A percentile compares a stretch with the other conserved stretches of the same genome.
phyloP scores from a whole-genome alignment of 2,797 vertebrate genomes.

The Eidolon dupreanum region DNA sequence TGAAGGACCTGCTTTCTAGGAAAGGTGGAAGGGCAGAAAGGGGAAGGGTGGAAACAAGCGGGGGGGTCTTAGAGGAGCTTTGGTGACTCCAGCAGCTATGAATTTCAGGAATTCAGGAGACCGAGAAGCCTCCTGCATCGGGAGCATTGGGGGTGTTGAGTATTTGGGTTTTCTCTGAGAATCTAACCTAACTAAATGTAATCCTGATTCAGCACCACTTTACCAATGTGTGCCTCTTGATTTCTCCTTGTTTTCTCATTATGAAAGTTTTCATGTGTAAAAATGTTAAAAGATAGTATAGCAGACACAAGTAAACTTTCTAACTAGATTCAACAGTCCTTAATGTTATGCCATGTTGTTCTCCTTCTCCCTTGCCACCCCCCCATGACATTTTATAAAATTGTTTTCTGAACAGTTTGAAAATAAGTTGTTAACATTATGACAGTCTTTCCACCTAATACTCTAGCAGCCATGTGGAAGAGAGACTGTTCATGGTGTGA shows the following conservation, averaged over 20 bases:
- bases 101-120: background rate
- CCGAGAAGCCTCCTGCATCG: fast-evolving
- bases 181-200: background rate
- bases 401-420: background rate
- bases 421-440: background rate
- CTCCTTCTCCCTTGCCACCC: background rate
- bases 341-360: background rate
- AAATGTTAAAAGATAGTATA: background rate
- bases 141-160: background rate
- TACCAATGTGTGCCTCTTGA: background rate
- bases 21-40: too few species aligned
- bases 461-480: background rate
- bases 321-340: background rate
- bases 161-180: background rate
- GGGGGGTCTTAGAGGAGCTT: too few species aligned
- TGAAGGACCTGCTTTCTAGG: background rate
- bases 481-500: background rate
- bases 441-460: background rate
- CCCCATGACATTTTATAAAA: background rate
- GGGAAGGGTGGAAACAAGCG: background rate
- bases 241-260: background rate
- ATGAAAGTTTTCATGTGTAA: background rate
- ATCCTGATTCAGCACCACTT: background rate
- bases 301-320: background rate
- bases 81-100: fast-evolving